Evolutionary conservation across 1,140 invertebrate genomes (phyloP), one percentile per base, ranked within the genome.

Genomic region (Diploscapter pachys): DNA sequence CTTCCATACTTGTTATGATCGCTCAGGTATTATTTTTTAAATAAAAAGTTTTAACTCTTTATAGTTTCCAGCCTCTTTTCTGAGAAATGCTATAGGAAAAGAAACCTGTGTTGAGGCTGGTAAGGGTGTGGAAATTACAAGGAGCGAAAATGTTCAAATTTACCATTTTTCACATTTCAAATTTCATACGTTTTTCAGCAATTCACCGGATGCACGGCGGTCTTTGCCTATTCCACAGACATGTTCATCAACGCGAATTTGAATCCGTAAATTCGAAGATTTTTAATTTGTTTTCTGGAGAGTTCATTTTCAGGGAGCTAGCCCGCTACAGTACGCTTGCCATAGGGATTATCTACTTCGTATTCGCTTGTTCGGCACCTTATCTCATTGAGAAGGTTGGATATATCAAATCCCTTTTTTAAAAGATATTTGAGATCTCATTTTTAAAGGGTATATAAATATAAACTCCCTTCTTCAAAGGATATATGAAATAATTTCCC

Each of bases 201-300:
- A 72, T 84, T 84, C 66, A 84, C 83, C 11, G 83, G 83, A 53
- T 84, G 83, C 63, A 80, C 80, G 3, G 82, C 83, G 4, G 83
- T 84, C 51, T 84, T 84, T 71, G 83, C 83, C 5, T 84, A 82
- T 59, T 77, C 73, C 5, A 84, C 83, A 5, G 83, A 84, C 62
- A 84, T 84, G 83, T 84, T 84, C 71, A 50, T 84, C 3, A 85
- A 84, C 66, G 83, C 83, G 5, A 78, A 76, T 4, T 52, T 84
- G 5, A 76, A 62, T 50, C 61, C 75, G 80, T 80, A 64, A 31
- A 31, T 31, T 31, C 1, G 31, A 31, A 76, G 75, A 69, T 63
- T 49, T 64, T 57, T 5, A 2, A 55, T 49, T 59, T 49, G 52
- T 75, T 31, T 49, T 77, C 56, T 6, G 48, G 57, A 71, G 4